phyloP scores from a whole-genome alignment of 2,797 vertebrate genomes.

The Chiroxiphia lanceolata region DNA sequence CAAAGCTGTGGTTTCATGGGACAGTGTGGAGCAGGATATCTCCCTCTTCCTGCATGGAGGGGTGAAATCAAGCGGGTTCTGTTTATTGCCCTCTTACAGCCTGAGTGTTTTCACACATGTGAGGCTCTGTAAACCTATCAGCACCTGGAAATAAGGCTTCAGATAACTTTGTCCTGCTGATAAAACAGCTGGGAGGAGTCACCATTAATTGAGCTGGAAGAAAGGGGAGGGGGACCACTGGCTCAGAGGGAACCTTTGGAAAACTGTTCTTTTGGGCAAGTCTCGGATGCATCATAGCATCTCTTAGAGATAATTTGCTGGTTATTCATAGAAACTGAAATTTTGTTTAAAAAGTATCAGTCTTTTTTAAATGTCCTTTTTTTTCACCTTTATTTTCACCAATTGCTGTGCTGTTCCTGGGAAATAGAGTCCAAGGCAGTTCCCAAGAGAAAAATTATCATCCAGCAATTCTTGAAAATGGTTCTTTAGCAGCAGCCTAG shows the following conservation, averaged over 20 bases:
- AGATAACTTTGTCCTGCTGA: neutral
- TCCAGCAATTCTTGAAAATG: neutral
- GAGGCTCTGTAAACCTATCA: neutral
- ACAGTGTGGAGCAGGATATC: neutral
- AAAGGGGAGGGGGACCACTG: neutral
- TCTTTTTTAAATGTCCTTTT: neutral
- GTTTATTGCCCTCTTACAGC: neutral
- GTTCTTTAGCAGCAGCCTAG: neutral
- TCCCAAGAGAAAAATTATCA: neutral
- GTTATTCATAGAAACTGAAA: neutral
- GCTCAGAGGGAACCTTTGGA: neutral
- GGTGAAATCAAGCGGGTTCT: fast-evolving
- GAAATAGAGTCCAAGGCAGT: neutral
- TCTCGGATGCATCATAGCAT: no score
- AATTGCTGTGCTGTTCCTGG: neutral
- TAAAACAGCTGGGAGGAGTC: neutral
- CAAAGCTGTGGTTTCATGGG: neutral
- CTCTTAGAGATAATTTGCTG: neutral
- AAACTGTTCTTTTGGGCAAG: neutral
- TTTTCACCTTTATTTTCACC: neutral
- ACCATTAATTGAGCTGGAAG: neutral
- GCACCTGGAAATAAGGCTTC: neutral
- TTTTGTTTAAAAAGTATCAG: neutral
- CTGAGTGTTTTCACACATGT: neutral
- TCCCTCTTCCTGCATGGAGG: neutral